Evolutionary conservation across 2,888 invertebrate species (phyloP).

Genomic region (Nephrocerus scutellatus): DNA sequence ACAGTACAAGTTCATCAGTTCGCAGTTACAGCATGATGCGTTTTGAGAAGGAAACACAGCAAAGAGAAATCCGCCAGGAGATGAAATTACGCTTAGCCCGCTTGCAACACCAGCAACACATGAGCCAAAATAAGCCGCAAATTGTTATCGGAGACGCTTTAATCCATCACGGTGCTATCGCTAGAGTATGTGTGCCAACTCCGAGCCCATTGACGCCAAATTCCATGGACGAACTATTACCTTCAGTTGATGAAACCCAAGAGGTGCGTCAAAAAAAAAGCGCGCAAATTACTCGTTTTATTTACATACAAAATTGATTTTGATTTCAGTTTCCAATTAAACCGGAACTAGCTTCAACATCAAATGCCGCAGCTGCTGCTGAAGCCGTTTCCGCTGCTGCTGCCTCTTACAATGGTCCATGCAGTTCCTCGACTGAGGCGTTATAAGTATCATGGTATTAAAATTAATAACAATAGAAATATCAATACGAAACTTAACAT

Average conservation of each 20-base stretch:
- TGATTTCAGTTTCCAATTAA: constrained; percentile 30
- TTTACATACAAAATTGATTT: background rate
- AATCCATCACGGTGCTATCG: constrained; percentile 37
- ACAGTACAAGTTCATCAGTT: constrained; percentile 75
- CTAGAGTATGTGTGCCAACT: constrained; percentile 49
- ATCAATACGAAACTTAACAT: constrained; percentile 4
- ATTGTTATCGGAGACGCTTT: constrained; percentile 49
- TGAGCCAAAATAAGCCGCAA: constrained; percentile 51
- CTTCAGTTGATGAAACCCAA: constrained; percentile 71
- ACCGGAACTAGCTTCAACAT: constrained; percentile 19
- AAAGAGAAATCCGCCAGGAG: constrained; percentile 70
- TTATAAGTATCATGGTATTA: constrained; percentile 26
- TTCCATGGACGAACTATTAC: constrained; percentile 75
- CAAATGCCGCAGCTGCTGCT: too few species aligned
- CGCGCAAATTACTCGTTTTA: background rate
- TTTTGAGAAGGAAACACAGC: constrained; percentile 73
- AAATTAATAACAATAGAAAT: constrained; percentile 16
- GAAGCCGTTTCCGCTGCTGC: too few species aligned
- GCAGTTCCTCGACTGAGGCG: constrained; percentile 54
- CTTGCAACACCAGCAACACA: constrained; percentile 55
- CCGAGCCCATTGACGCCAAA: constrained; percentile 75
- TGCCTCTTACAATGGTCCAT: constrained; percentile 46
- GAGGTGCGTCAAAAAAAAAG: constrained; percentile 61
- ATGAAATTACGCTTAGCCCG: constrained; percentile 70
- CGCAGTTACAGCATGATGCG: constrained; percentile 74